A percentile compares a stretch with the other conserved stretches of the same genome.
Conservation (phyloP, 2,113 vertebrate genomes). For the Bettongia penicillata region DNA sequence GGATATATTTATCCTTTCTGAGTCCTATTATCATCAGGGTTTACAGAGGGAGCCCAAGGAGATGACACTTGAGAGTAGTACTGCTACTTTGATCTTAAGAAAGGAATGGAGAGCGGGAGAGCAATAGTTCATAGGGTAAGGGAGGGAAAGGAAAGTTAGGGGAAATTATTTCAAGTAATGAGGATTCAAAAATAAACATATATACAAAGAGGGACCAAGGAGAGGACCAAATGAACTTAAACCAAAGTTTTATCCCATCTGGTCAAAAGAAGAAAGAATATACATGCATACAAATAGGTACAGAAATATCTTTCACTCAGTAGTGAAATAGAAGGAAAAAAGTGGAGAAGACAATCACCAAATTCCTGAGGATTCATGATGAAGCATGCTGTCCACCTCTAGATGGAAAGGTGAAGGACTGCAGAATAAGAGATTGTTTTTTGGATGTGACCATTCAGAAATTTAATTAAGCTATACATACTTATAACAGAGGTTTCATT, state of each 20-base stretch:
- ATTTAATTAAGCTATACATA: no score
- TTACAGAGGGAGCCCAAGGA: not conserved
- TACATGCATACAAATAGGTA: not conserved
- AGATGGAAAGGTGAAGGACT: no score
- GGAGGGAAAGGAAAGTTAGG: no score
- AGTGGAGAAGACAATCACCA: not conserved
- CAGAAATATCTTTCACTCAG: not conserved
- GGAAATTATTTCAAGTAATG: not conserved
- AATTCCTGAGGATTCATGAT: not conserved
- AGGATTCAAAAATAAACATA: not conserved
- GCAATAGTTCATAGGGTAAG: not conserved
- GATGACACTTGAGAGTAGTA: not conserved
- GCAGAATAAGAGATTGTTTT: no score
- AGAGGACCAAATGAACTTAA: not conserved
- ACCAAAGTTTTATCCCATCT: not conserved
- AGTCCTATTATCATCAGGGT: not conserved
- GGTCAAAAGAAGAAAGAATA: not conserved
- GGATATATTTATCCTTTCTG: not conserved
- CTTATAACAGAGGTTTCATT: no score
- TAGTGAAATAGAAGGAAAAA: not conserved
- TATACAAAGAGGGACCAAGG: no score
- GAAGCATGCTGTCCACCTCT: not conserved
- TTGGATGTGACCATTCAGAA: no score
- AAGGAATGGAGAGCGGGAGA: not conserved
- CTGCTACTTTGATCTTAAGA: not conserved